A percentile compares a stretch with the other conserved stretches of the same genome.
Evolutionary conservation across 2,113 vertebrate genomes (phyloP).

Genomic region (Progne subis): DNA sequence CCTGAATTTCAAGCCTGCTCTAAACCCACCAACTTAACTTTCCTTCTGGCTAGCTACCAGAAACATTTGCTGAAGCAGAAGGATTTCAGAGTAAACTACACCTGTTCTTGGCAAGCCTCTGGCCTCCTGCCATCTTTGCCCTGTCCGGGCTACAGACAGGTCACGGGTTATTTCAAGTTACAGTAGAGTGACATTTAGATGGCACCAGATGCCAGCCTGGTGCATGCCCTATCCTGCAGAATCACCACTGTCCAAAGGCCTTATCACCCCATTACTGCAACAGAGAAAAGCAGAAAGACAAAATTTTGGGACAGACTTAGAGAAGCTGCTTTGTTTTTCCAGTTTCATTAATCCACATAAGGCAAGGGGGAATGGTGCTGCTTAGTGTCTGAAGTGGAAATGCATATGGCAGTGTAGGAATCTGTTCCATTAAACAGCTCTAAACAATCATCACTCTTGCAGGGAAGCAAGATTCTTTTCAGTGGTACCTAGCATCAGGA

Average conservation of each 20-base stretch:
- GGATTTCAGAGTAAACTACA: background rate
- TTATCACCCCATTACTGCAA: background rate
- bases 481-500: background rate
- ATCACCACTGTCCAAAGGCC: background rate
- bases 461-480: background rate
- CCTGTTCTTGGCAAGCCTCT: background rate
- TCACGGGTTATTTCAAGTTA: background rate
- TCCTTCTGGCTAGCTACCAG: background rate
- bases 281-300: background rate
- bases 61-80: background rate
- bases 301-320: background rate
- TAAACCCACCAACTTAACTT: background rate
- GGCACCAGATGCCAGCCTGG: background rate
- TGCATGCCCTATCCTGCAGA: background rate
- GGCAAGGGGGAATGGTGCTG: background rate
- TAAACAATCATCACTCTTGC: background rate
- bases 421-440: background rate
- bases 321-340: background rate
- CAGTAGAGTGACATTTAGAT: background rate
- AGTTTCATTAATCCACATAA: background rate
- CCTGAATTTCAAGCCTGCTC: background rate
- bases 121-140: background rate
- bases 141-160: background rate
- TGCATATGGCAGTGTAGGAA: fast-evolving
- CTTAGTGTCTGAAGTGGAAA: background rate